Evolutionary conservation across 1,140 invertebrate genomes (phyloP), one percentile per base, ranked within the genome.

Genomic region (Leptonema lineaticorne): DNA sequence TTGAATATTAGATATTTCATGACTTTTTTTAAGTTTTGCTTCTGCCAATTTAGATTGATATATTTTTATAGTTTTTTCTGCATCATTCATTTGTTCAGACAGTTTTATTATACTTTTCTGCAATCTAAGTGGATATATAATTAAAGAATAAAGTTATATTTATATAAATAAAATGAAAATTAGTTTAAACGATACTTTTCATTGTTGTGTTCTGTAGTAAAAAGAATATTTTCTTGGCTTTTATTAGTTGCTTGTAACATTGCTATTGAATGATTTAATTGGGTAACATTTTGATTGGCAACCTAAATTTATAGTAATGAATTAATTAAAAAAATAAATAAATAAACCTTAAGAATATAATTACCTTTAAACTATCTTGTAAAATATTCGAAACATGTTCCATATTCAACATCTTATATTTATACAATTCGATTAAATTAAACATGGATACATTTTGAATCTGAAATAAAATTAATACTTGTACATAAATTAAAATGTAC

Each of bases 401-500:
- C 46, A 81, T 69, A 45, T 78, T 80, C 3, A 81, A 79, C 72
- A 85, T 77, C 73, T 90, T 89, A 73, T 88, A 89, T 37, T 89
- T 86, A 68, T 89, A 90, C 53, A 90, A 74, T 75, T 90, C 89
- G 84, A 91, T 90, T 1, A 90, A 81, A 28, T 86, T 84, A 1
- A 88, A 89, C 1, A 85, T 86, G 0, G 85, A 77, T 60, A 85
- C 79, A 69, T 87, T 85, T 0, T 72, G 74, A 28, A 85, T 77
- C 78, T 86, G 75, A 71, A 75, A 75, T 33, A 28, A 14, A 26
- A 3, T 59, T 28, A 18, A 18, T 14, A 4, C 37, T 0, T 37
- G 67, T 27, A 18, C 22, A 53, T 6, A 53, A 53, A 22, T 53
- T 53, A 11, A 22, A 20, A 6, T 18, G 2, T 9, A 6, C 24